Percentiles rank a stretch among this genome's conserved stretches.
These are phyloP conservation scores for Carassius auratus DNA, from an alignment of 2,113 vertebrate species.

Conservation along the genomic window DNA sequence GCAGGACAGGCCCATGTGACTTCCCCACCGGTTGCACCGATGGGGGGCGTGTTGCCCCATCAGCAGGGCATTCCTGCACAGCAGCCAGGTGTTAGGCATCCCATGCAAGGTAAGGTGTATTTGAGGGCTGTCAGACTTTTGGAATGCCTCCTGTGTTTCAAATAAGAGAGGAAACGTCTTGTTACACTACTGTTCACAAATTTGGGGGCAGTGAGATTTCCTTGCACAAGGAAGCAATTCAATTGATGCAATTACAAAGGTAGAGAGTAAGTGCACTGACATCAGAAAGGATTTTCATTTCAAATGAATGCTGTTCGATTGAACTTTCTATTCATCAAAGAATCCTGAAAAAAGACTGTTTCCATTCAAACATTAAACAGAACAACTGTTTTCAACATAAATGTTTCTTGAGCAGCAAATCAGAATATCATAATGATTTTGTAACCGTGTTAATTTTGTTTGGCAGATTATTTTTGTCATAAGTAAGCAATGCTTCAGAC, in stretches of 20 bases:
- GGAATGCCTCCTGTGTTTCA: background rate
- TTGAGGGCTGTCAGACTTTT: background rate
- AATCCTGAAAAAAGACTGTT: background rate
- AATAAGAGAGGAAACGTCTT: background rate
- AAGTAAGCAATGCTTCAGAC: too few relatives aligned
- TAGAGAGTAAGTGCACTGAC: background rate
- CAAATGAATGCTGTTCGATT: conserved; percentile 11
- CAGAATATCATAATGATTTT: background rate
- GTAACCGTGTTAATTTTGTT: background rate
- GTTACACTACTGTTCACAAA: background rate
- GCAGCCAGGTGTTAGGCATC: conserved; percentile 93
- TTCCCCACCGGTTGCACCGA: conserved; percentile 86
- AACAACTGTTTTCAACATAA: background rate
- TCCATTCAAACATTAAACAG: background rate
- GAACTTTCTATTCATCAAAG: background rate
- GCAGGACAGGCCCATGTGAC: conserved; percentile 86
- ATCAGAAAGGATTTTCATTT: background rate
- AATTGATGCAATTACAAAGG: background rate
- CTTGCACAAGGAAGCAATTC: background rate
- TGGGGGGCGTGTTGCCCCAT: conserved; percentile 91
- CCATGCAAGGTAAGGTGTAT: conserved; percentile 74
- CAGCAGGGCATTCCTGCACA: conserved; percentile 83
- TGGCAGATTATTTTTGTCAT: too few relatives aligned
- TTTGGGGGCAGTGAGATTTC: background rate
- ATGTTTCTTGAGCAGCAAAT: background rate